Evolutionary conservation across 2,797 vertebrate genomes (phyloP).

Genomic region (Sebastes hubbsi): DNA sequence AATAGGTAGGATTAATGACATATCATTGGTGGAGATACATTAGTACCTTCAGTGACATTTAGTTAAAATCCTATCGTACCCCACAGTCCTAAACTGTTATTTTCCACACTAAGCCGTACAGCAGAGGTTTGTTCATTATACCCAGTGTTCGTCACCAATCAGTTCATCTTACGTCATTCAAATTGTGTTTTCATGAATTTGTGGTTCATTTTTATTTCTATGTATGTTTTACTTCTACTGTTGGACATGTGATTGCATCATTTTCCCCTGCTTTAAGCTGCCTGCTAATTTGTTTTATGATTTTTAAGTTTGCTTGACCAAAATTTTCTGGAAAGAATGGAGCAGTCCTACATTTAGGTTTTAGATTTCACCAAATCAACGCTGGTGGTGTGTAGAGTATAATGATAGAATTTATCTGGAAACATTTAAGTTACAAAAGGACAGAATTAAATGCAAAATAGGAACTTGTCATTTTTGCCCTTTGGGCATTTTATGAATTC

Average conservation of each 20-base stretch:
- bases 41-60: neutral
- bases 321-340: neutral
- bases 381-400: neutral
- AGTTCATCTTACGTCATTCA: neutral
- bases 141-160: neutral
- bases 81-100: neutral
- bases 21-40: neutral
- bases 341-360: neutral
- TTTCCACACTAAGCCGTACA: neutral
- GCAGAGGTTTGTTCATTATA: neutral
- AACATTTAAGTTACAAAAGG: neutral
- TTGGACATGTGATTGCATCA: neutral
- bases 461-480: neutral
- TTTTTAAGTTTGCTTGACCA: neutral
- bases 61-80: neutral
- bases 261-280: neutral
- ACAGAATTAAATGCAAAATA: neutral
- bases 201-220: neutral
- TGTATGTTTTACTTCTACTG: neutral
- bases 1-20: neutral
- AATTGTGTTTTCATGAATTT: neutral
- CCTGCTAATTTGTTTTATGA: neutral
- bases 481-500: neutral
- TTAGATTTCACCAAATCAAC: neutral
- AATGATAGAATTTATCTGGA: neutral